These are phyloP conservation scores for Standfussiana lucernea DNA, from an alignment of 2,888 invertebrate species.

Conservation along the genomic window DNA sequence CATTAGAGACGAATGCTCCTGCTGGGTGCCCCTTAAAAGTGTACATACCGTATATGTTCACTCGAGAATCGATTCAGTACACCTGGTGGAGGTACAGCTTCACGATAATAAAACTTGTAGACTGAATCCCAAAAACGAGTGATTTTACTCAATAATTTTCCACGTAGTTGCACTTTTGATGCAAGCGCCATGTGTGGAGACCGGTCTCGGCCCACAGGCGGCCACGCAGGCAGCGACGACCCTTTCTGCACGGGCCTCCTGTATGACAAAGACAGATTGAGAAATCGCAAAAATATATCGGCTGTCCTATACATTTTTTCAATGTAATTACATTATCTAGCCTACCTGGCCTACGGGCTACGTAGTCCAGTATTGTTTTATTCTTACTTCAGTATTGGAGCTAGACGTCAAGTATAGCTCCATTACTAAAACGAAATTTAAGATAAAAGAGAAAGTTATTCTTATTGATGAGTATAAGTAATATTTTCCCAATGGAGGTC, in stretches of 20 bases:
- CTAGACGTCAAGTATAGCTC: background rate
- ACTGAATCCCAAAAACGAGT: constrained; percentile 29
- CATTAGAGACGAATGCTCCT: background rate
- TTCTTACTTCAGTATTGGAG: background rate
- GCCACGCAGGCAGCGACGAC: constrained; percentile 67
- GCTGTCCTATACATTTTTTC: background rate
- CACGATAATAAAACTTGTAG: constrained; percentile 20
- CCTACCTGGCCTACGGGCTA: too few relatives aligned
- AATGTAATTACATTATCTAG: too few relatives aligned
- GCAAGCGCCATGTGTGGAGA: constrained; percentile 54
- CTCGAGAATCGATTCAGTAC: background rate
- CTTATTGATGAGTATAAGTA: background rate
- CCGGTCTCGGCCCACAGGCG: constrained; percentile 56
- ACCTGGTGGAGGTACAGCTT: constrained; percentile 20
- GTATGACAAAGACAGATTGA: constrained; percentile 1
- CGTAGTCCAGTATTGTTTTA: background rate
- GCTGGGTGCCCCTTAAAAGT: too few relatives aligned
- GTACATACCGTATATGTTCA: constrained; percentile 6
- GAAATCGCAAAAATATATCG: background rate
- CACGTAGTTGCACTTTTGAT: background rate
- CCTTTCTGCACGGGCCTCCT: constrained; percentile 26
- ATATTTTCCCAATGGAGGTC: background rate
- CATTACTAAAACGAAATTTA: background rate
- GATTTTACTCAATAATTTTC: background rate
- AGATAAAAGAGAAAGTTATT: background rate